Conservation (phyloP, 2,797 vertebrate genomes). For the Bradypodion ventrale region DNA sequence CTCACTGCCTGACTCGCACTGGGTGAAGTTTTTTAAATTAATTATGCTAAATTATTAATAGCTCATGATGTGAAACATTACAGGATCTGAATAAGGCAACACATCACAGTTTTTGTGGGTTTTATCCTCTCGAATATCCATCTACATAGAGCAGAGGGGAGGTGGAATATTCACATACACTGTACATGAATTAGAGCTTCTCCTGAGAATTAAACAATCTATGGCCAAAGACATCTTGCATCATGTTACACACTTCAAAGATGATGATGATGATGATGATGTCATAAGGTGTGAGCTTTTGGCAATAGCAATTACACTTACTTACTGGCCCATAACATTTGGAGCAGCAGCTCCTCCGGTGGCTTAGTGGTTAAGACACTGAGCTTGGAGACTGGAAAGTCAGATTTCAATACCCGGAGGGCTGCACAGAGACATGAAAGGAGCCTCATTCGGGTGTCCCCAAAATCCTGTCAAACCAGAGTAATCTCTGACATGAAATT, state of each 20-base stretch:
- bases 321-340: too few species aligned
- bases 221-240: neutral
- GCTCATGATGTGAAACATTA: conserved; percentile 71
- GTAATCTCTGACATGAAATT: too few species aligned
- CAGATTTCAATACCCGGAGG: too few species aligned
- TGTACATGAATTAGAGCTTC: conserved; percentile 38
- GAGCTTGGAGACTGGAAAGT: too few species aligned
- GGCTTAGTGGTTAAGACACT: too few species aligned
- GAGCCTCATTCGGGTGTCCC: too few species aligned
- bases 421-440: too few species aligned
- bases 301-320: too few species aligned
- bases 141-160: conserved; percentile 47
- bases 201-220: conserved; percentile 54
- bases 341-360: too few species aligned
- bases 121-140: conserved; percentile 43
- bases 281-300: too few species aligned
- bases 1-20: conserved; percentile 61
- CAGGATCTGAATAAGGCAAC: conserved; percentile 57
- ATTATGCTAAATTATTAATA: conserved; percentile 80
- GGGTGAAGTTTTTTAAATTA: conserved; percentile 79
- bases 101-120: conserved; percentile 57
- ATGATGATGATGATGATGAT: too few species aligned
- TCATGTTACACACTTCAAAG: neutral
- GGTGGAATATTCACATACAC: conserved; percentile 49
- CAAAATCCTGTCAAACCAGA: too few species aligned